Percentiles rank a stretch among this genome's conserved stretches.
Evolutionary conservation across 2,888 invertebrate species (phyloP).

Genomic region (Tolmerus cingulatus): DNA sequence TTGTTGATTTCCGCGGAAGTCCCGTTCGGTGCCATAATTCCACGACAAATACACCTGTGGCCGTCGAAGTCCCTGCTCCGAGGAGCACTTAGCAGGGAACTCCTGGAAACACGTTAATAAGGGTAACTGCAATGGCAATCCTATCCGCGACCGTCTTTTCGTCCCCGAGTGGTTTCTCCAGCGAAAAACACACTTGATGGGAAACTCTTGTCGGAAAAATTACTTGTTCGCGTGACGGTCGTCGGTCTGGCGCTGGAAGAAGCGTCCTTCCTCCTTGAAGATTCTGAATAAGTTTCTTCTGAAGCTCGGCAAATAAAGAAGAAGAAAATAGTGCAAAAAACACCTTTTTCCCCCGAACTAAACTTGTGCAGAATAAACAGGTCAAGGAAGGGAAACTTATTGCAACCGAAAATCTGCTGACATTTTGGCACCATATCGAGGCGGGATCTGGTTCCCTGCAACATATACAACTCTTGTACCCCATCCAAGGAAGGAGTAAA

Average conservation of each 20-base stretch:
- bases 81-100: background rate
- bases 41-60: background rate
- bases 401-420: slow-evolving; percentile 24
- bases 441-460: background rate
- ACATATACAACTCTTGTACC: background rate
- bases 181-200: background rate
- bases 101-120: background rate
- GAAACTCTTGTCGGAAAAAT: slow-evolving; percentile 11
- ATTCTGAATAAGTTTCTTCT: slow-evolving; percentile 26
- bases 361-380: slow-evolving; percentile 22
- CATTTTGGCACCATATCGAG: slow-evolving; percentile 16
- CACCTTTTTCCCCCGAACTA: background rate
- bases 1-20: background rate
- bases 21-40: background rate
- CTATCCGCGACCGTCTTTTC: background rate
- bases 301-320: background rate
- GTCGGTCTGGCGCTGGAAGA: background rate
- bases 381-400: slow-evolving; percentile 35
- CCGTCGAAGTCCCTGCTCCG: background rate
- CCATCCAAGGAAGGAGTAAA: background rate
- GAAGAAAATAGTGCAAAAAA: background rate
- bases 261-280: slow-evolving; percentile 24
- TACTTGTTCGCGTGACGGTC: slow-evolving; percentile 26
- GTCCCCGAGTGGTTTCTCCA: background rate
- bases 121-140: background rate